These are phyloP conservation scores for Ophiothrix spiculata DNA, from an alignment of 35 echinoderm and acorn worm genomes.

Conservation along the genomic window DNA sequence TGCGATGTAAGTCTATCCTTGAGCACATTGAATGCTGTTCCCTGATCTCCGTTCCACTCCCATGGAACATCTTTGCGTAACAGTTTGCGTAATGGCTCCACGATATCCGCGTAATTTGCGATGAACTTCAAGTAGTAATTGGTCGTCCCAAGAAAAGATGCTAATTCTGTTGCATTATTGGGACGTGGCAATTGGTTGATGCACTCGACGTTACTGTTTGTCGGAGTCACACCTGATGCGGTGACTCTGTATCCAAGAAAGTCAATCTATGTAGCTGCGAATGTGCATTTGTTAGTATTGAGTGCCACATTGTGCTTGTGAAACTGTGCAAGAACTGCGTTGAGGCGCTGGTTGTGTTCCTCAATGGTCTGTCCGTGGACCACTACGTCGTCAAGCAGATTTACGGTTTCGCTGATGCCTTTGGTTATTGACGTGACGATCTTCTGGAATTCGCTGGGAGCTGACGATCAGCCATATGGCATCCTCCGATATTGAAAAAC, in stretches of 20 bases:
- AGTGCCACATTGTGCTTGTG: slow-evolving; percentile 34
- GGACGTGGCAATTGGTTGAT: slow-evolving; percentile 33
- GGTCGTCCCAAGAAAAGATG: slow-evolving; percentile 34
- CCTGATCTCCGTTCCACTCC: slow-evolving; percentile 11
- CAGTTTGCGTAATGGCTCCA: slow-evolving; percentile 47
- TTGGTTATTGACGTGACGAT: slow-evolving; percentile 34
- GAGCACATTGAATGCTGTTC: slow-evolving; percentile 7
- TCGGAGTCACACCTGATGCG: slow-evolving; percentile 32
- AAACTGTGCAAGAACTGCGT: slow-evolving; percentile 23
- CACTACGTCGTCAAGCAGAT: slow-evolving; percentile 72
- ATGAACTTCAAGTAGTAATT: slow-evolving; percentile 55
- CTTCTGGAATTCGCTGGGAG: slow-evolving; percentile 55
- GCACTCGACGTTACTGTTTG: slow-evolving; percentile 26
- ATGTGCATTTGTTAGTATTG: slow-evolving; percentile 58
- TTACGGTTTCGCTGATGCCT: slow-evolving; percentile 43
- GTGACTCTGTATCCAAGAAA: slow-evolving; percentile 42
- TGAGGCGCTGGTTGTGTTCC: slow-evolving; percentile 45
- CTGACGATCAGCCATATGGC: slow-evolving; percentile 64
- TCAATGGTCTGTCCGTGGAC: slow-evolving; percentile 44
- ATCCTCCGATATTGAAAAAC: slow-evolving; percentile 47
- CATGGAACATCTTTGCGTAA: slow-evolving; percentile 29
- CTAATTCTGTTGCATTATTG: slow-evolving; percentile 22
- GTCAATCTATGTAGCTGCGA: slow-evolving; percentile 24
- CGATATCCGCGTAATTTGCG: slow-evolving; percentile 46
- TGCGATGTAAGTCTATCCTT: slow-evolving; percentile 34